Conservation (phyloP, 1,140 invertebrate genomes). For the Oryctes rhinoceros region DNA sequence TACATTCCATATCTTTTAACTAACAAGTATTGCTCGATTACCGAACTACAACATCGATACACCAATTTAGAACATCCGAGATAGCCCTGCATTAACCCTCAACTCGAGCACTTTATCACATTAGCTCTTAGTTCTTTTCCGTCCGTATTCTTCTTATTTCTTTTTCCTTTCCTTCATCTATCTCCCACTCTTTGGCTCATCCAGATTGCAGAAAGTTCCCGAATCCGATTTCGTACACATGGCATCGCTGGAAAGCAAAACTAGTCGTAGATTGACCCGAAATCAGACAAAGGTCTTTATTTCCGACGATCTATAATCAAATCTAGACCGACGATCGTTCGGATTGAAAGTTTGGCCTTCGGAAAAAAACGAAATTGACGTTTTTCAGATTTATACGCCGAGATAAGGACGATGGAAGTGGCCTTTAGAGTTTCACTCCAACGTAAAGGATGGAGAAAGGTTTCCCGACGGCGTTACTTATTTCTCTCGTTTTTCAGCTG, state of each 20-base stretch:
- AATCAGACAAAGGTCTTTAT: conserved; percentile 19
- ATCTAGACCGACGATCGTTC: neutral
- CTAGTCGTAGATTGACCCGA: conserved; percentile 16
- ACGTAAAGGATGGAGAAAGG: neutral
- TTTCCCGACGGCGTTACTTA: neutral
- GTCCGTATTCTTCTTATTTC: neutral
- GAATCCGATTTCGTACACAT: neutral
- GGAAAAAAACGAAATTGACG: conserved; percentile 4
- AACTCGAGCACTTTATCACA: neutral
- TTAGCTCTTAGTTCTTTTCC: neutral
- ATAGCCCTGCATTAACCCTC: too few species aligned
- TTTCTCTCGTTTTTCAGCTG: neutral
- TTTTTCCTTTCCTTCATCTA: neutral
- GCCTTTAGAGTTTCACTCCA: neutral
- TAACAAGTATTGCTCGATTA: too few species aligned
- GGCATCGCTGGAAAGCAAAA: neutral
- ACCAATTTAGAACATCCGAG: too few species aligned
- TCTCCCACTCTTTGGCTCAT: neutral
- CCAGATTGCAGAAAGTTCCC: neutral
- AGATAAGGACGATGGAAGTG: neutral
- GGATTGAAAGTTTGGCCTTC: conserved; percentile 17
- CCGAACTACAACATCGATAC: too few species aligned
- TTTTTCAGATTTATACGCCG: conserved; percentile 8
- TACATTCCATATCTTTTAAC: too few species aligned
- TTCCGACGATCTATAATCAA: conserved; percentile 14